These are phyloP conservation scores for Drosophila pruinosa DNA, from an alignment of 1,140 invertebrate species.

Conservation along the genomic window DNA sequence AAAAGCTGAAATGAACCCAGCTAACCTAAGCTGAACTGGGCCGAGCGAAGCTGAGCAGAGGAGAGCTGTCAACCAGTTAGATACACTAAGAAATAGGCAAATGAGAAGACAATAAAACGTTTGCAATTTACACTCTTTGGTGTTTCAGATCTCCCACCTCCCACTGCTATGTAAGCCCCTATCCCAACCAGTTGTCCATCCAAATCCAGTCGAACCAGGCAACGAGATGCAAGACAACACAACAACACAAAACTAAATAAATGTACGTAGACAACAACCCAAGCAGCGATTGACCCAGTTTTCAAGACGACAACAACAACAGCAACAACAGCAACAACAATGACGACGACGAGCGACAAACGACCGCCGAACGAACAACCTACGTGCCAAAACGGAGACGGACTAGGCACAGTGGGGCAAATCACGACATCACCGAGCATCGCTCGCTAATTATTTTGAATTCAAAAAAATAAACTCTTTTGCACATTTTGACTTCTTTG, in stretches of 20 bases:
- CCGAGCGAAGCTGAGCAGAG: neutral
- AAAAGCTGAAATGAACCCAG: neutral
- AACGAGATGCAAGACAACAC: slow-evolving; percentile 61
- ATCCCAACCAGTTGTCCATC: slow-evolving; percentile 54
- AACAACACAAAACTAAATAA: slow-evolving; percentile 34
- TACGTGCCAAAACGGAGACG: slow-evolving; percentile 60
- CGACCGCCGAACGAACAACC: slow-evolving; percentile 51
- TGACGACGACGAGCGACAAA: slow-evolving; percentile 28
- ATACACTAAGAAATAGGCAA: slow-evolving; percentile 56
- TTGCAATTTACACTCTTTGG: slow-evolving; percentile 70
- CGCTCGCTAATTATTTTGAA: too few species aligned
- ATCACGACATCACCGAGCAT: too few species aligned
- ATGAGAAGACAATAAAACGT: slow-evolving; percentile 65
- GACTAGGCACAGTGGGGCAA: slow-evolving; percentile 27
- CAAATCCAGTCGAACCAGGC: slow-evolving; percentile 71
- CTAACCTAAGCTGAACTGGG: neutral
- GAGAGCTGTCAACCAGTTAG: slow-evolving; percentile 23
- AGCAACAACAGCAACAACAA: slow-evolving; percentile 8
- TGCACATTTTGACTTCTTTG: too few species aligned
- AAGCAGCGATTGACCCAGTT: slow-evolving; percentile 81
- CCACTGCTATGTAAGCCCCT: neutral
- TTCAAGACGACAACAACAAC: slow-evolving; percentile 70
- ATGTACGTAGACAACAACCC: slow-evolving; percentile 48
- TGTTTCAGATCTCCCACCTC: slow-evolving; percentile 5
- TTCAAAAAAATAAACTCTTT: too few species aligned